Base-by-base conservation (phyloP, 2,888 invertebrate species). In the Acanthopleura granulata region DNA sequence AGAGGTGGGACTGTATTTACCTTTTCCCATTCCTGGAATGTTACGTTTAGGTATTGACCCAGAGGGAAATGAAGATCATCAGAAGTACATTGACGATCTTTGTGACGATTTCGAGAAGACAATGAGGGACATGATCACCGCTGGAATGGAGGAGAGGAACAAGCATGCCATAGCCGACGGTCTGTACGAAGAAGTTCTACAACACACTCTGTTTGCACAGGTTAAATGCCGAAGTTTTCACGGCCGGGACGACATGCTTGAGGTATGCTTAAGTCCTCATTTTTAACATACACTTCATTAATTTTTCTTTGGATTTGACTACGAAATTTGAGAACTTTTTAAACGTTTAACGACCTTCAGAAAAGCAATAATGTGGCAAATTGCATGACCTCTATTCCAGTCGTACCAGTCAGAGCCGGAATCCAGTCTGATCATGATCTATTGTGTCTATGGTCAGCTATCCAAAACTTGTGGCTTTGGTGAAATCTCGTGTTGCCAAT, bases 201-300 rank as follows among this genome's bases (percentile, higher is more conserved):
- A 94, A 89, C 94, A 96, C 90, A 92, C 94, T 74, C 91, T 93
- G 83, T 94, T 94, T 92, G 93, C 95, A 89, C 93, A 94, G 91
- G 93, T 93, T 88, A 93, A 94, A 79, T 93, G 94, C 79, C 93
- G 94, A 89, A 93, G 94, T 91, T 94, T 94, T 86, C 92, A 94
- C 85, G 93, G 94, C 89, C 89, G 94, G 87, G 93, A 95, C 88
- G 92, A 93, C 88, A 93, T 94, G 76, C 92, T 95, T 81, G 91
- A 93, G 78, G 88, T 86, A 76, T 62, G 75, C 51, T 61, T 29
- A 49, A 18, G 40, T 40, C 40, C 9, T 3, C 40, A 9, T 40
- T 40, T n/a, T 57, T 57, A 57, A 57, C 12, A 57, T 40, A 40
- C 40, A 40, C 40, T 9, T 40, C n/a, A n/a, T n/a, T n/a, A n/a